phyloP scores from a whole-genome alignment of 2,797 vertebrate genomes.

The Catharus ustulatus region DNA sequence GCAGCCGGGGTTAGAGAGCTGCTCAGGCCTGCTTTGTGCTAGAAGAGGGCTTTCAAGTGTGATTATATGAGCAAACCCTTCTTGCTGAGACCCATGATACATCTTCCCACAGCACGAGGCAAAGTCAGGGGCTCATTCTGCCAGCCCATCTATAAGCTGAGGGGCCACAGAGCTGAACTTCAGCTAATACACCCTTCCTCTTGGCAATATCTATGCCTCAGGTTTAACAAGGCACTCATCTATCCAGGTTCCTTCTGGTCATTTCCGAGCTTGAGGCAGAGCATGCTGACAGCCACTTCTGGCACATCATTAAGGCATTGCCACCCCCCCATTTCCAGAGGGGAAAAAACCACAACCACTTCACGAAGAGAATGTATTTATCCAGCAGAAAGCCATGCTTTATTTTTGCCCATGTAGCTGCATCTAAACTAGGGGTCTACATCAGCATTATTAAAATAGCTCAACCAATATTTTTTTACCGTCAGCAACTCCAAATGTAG shows the following conservation, averaged over 20 bases:
- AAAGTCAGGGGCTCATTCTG: neutral
- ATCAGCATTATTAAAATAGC: conserved; percentile 11
- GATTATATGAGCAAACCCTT: neutral
- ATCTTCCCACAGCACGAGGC: neutral
- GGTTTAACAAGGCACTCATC: neutral
- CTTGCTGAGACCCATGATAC: neutral
- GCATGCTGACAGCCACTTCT: neutral
- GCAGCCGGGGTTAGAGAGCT: neutral
- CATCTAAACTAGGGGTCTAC: neutral
- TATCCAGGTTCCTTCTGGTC: neutral
- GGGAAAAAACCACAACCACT: neutral
- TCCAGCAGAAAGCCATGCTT: neutral
- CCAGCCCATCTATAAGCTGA: neutral
- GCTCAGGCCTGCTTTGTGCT: neutral
- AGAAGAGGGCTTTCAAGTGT: neutral
- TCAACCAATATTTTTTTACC: neutral
- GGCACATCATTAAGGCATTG: neutral
- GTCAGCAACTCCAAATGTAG: conserved; percentile 7
- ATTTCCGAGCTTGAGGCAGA: neutral
- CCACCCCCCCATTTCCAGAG: neutral
- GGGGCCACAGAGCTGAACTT: neutral
- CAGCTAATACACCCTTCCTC: neutral
- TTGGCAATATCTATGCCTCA: neutral
- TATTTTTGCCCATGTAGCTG: neutral
- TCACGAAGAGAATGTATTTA: neutral